A percentile compares a stretch with the other conserved stretches of the same genome.
These are phyloP conservation scores for Falco biarmicus DNA, from an alignment of 2,797 vertebrate genomes.

Conservation along the genomic window DNA sequence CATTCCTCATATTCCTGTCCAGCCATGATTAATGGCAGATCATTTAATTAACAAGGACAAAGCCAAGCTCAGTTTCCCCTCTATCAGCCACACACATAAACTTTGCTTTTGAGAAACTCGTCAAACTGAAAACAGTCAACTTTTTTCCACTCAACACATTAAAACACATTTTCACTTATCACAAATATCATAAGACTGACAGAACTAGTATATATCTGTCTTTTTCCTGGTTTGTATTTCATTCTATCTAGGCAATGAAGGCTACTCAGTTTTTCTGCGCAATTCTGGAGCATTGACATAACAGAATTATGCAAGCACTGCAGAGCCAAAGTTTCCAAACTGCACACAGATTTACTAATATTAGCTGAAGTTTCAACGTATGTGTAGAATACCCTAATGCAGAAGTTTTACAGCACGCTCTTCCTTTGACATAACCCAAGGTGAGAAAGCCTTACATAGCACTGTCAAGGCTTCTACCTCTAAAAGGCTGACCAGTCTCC, in stretches of 20 bases:
- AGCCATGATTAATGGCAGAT: neutral
- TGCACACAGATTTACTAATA: neutral
- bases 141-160: neutral
- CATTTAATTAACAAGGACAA: neutral
- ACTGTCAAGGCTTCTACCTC: neutral
- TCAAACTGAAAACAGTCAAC: neutral
- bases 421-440: neutral
- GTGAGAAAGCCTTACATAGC: neutral
- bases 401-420: neutral
- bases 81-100: neutral
- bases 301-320: neutral
- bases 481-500: neutral
- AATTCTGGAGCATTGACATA: neutral
- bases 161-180: neutral
- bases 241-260: neutral
- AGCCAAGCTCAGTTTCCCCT: neutral
- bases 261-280: neutral
- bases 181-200: fast-evolving
- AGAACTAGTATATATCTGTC: neutral
- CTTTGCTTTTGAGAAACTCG: neutral
- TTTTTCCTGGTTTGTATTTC: neutral
- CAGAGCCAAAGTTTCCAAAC: neutral
- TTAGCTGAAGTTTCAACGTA: neutral
- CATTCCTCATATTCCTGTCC: neutral
- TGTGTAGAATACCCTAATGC: fast-evolving